Conservation (phyloP, 2,113 vertebrate species). For the Chloebia gouldiae region DNA sequence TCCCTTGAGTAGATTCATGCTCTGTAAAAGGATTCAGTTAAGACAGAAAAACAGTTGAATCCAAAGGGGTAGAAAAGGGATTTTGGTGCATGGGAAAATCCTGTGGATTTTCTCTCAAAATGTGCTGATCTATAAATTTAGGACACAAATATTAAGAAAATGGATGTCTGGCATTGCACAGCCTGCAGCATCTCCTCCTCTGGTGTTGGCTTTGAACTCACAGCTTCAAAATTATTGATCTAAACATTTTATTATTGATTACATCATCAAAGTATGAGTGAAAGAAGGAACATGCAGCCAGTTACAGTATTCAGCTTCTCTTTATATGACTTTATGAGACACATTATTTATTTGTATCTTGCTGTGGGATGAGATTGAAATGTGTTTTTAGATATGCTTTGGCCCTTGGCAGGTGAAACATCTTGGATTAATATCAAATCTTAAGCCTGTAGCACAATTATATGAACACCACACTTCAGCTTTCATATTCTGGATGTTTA, state of each 20-base stretch:
- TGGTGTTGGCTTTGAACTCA: background rate
- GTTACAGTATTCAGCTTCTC: background rate
- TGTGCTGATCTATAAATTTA: background rate
- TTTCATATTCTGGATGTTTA: background rate
- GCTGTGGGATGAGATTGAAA: background rate
- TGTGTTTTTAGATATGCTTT: background rate
- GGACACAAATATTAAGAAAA: background rate
- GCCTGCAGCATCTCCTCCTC: background rate
- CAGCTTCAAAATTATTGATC: conserved; percentile 23
- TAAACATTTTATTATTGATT: conserved; percentile 15
- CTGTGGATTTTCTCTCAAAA: background rate
- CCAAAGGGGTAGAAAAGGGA: background rate
- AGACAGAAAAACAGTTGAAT: background rate
- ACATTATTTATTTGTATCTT: conserved; percentile 16
- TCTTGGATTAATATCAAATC: background rate
- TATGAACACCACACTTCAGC: background rate
- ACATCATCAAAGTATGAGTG: background rate
- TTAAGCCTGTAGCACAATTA: background rate
- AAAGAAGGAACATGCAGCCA: background rate
- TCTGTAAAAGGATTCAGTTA: background rate
- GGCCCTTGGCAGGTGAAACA: background rate
- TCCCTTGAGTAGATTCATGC: background rate
- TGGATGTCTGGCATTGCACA: background rate
- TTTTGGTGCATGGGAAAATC: background rate
- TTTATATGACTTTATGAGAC: background rate